Evolutionary conservation across 1,140 invertebrate species (phyloP).

Genomic region (Listronotus bonariensis): DNA sequence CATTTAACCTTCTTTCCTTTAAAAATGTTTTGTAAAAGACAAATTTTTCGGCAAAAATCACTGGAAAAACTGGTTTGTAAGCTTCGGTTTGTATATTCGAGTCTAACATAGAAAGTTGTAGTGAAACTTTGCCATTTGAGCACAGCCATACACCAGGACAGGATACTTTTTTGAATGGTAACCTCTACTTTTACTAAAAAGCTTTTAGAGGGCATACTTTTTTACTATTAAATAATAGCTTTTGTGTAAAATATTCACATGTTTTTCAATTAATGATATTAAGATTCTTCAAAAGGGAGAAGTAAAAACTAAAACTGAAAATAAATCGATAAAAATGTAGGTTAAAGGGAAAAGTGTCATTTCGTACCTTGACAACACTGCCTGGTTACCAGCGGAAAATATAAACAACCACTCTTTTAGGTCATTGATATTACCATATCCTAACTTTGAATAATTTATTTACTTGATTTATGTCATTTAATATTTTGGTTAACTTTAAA

Average conservation of each 20-base stretch:
- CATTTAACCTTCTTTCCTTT: slow-evolving; percentile 58
- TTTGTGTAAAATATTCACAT: neutral
- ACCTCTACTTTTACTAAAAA: slow-evolving; percentile 51
- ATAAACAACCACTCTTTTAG: neutral
- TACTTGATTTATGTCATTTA: too few species aligned
- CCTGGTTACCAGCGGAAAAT: slow-evolving; percentile 1
- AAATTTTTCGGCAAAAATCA: slow-evolving; percentile 67
- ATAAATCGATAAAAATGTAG: slow-evolving; percentile 12
- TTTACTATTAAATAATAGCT: neutral
- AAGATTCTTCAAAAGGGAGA: neutral
- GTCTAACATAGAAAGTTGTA: slow-evolving; percentile 65
- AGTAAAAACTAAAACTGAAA: neutral
- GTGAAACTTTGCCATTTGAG: slow-evolving; percentile 68
- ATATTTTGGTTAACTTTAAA: too few species aligned
- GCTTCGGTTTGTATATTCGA: slow-evolving; percentile 63
- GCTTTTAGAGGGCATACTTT: slow-evolving; percentile 39
- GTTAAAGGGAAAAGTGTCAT: slow-evolving; percentile 15
- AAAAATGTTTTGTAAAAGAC: slow-evolving; percentile 67
- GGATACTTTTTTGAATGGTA: slow-evolving; percentile 59
- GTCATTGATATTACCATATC: too few species aligned
- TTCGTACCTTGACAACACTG: slow-evolving; percentile 26
- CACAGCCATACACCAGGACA: slow-evolving; percentile 78
- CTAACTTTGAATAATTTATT: too few species aligned
- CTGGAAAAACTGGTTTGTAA: slow-evolving; percentile 66
- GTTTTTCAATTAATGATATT: neutral